Evolutionary conservation across 2,797 vertebrate genomes (phyloP), one percentile per base, ranked within the genome.

Genomic region (Acanthurus lineatus): DNA sequence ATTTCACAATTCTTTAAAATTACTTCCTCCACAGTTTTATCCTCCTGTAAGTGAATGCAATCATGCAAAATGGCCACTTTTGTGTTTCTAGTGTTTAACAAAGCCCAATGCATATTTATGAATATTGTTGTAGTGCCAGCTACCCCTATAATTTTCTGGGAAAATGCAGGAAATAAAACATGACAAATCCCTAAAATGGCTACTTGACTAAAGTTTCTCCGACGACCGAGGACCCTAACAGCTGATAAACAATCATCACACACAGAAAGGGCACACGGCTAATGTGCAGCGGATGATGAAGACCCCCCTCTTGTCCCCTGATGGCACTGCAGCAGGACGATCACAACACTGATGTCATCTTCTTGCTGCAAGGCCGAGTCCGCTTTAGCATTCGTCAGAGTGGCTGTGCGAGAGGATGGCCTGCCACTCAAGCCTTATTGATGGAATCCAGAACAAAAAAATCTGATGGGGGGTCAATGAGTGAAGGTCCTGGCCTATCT

Each of bases 401-500:
- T 5, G 35, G 51, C 82, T 62, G 77, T 12, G 47, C 11, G 82
- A 87, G 79, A 79, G 71, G 59, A 71, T 45, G 69, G 66, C 49
- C 84, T 92, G 83, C 84, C 85, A 91, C 80, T 94, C 84, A 85
- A 83, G 77, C 9, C 58, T 89, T 81, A 90, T 85, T 89, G 91
- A 93, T 86, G 71, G 70, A 84, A 86, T 82, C 66, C 69, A 82
- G 70, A 69, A 87, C 61, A 75, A 86, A 77, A 84, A 77, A 73
- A 77, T 73, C 28, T 79, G 69, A 82, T 73, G 73, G 10, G 6
- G 77, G 83, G 84, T 90, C 90, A 92, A 65, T 79, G 83, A 89
- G 86, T 74, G 66, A 88, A 83, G 67, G 87, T 86, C 78, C 68
- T 56, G 81, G 70, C 56, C 86, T 70, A 76, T 78, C 86, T 77